Evolutionary conservation across 2,797 vertebrate species (phyloP).

Genomic region (Aldrovandia affinis): DNA sequence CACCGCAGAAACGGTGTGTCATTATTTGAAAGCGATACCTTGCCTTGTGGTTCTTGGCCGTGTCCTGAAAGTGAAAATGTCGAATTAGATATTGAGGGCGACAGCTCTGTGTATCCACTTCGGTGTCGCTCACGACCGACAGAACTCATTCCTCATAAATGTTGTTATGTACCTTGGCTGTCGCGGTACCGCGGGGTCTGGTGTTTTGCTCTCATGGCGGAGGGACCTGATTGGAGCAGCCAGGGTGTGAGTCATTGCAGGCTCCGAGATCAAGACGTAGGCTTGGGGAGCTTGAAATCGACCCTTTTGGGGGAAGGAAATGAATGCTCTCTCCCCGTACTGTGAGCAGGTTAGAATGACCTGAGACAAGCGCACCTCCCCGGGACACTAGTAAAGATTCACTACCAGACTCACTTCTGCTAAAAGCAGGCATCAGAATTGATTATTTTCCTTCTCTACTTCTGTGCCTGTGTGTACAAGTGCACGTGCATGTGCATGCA

Average conservation of each 20-base stretch:
- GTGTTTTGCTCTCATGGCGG: neutral
- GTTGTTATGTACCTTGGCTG: neutral
- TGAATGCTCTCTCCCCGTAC: neutral
- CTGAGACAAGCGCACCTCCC: neutral
- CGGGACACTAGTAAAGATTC: neutral
- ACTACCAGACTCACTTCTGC: neutral
- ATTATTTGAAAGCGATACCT: conserved; percentile 15
- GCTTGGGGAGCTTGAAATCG: neutral
- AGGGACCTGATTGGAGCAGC: neutral
- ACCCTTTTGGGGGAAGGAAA: neutral
- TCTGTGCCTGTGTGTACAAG: neutral
- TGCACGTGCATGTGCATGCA: neutral
- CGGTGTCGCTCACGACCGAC: neutral
- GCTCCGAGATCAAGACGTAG: neutral
- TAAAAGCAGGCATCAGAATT: neutral
- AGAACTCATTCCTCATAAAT: neutral
- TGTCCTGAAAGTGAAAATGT: neutral
- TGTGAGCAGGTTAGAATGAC: neutral
- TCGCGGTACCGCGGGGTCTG: neutral
- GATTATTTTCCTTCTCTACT: neutral
- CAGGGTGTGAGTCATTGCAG: neutral
- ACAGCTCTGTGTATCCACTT: neutral
- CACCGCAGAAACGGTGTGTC: neutral
- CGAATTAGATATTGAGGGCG: neutral
- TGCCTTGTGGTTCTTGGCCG: neutral